phyloP scores from a whole-genome alignment of 2,797 vertebrate species.

The Microchirus variegatus region DNA sequence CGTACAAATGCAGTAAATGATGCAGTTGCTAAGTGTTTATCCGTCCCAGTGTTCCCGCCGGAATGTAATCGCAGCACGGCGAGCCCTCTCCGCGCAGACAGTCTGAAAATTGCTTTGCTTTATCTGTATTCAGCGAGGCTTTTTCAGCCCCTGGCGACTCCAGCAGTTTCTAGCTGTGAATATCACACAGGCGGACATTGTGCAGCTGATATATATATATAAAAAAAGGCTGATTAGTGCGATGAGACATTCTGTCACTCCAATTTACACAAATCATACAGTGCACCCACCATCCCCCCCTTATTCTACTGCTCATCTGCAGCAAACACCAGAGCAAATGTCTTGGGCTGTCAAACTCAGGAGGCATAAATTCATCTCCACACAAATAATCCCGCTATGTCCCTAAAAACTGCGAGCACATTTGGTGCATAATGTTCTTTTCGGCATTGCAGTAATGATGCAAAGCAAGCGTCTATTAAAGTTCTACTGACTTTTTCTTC shows the following conservation, averaged over 20 bases:
- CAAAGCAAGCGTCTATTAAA: too few species aligned
- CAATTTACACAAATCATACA: slow-evolving; percentile 62
- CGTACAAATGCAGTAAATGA: slow-evolving; percentile 22
- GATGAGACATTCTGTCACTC: slow-evolving; percentile 74
- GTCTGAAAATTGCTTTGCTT: slow-evolving; percentile 39
- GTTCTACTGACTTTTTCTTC: too few species aligned
- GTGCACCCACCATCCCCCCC: slow-evolving; percentile 31
- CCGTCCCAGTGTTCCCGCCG: slow-evolving; percentile 15
- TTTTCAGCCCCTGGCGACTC: slow-evolving; percentile 28
- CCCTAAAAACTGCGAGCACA: slow-evolving; percentile 48
- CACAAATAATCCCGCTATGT: slow-evolving; percentile 53
- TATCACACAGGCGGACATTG: slow-evolving; percentile 40
- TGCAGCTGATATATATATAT: slow-evolving; percentile 40
- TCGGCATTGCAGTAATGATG: slow-evolving; percentile 18
- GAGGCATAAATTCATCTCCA: slow-evolving; percentile 62
- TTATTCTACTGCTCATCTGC: slow-evolving; percentile 63
- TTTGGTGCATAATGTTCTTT: slow-evolving; percentile 45
- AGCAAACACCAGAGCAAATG: slow-evolving; percentile 57
- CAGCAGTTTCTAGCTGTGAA: slow-evolving; percentile 33
- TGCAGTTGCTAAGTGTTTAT: slow-evolving; percentile 42
- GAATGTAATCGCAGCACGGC: slow-evolving; percentile 32
- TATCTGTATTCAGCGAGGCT: slow-evolving; percentile 34
- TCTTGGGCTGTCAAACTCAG: slow-evolving; percentile 53
- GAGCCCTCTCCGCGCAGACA: slow-evolving; percentile 26
- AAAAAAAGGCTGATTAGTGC: slow-evolving; percentile 67